phyloP scores from a whole-genome alignment of 2,113 vertebrate species.

The Seriola rivoliana region DNA sequence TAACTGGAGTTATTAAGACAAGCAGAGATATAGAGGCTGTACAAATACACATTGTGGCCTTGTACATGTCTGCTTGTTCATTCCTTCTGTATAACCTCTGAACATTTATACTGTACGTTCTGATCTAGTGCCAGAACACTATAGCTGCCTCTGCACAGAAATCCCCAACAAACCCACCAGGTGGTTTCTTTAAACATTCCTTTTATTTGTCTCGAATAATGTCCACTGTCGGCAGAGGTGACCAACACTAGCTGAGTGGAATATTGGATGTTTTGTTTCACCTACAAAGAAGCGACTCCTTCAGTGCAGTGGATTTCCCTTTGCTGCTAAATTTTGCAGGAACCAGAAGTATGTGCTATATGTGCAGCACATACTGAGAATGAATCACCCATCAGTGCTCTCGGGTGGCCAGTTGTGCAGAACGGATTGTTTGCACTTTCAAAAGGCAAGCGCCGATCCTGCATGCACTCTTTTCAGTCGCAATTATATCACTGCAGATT shows the following conservation, averaged over 20 bases:
- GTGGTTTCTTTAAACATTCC: background rate
- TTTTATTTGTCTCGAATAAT: conserved; percentile 6
- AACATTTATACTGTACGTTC: background rate
- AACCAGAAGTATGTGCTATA: background rate
- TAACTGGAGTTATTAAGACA: conserved; percentile 10
- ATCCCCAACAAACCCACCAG: background rate
- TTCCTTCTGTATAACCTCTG: background rate
- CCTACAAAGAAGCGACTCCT: background rate
- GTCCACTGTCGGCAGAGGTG: conserved; percentile 3
- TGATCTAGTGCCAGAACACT: background rate
- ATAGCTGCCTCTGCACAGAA: background rate
- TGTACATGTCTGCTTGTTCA: background rate
- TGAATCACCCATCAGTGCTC: conserved; percentile 9
- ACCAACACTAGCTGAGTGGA: background rate
- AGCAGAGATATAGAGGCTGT: background rate
- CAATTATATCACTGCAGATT: conserved; percentile 39
- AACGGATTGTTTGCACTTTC: conserved; percentile 38
- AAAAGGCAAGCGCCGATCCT: conserved; percentile 2
- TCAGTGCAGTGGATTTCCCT: conserved; percentile 8
- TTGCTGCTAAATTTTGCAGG: conserved; percentile 18
- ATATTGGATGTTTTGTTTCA: conserved; percentile 11
- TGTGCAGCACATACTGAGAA: background rate
- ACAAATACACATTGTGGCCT: background rate
- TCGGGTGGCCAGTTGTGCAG: conserved; percentile 15
- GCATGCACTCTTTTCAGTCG: conserved; percentile 1